phyloP scores from a whole-genome alignment of 2,113 vertebrate species.

The Agapornis roseicollis region DNA sequence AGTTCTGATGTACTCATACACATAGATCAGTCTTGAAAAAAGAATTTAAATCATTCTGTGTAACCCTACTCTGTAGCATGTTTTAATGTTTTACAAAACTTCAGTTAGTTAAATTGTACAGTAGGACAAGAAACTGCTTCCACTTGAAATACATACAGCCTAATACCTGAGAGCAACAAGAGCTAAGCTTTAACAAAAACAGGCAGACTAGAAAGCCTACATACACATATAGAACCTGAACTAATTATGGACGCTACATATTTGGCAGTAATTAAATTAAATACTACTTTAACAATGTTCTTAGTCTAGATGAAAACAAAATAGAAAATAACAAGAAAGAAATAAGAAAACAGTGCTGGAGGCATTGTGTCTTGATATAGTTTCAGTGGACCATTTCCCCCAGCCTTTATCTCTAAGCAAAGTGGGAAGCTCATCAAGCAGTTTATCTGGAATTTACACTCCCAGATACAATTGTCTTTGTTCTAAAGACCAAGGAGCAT shows the following conservation, averaged over 20 bases:
- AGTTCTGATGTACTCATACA: not conserved
- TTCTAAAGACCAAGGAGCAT: conserved; percentile 25
- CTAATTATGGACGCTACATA: not conserved
- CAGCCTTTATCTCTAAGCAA: not conserved
- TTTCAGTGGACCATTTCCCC: conserved; percentile 11
- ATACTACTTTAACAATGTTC: not conserved
- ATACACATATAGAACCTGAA: not conserved
- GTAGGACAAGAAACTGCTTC: conserved; percentile 6
- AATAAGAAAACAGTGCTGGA: not conserved
- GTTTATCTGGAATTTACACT: conserved; percentile 16
- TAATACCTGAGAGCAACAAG: not conserved
- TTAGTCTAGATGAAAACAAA: conserved; percentile 8
- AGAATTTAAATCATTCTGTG: not conserved
- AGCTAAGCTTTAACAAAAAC: not conserved
- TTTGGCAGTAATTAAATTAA: conserved; percentile 14
- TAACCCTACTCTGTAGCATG: not conserved
- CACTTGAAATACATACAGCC: not conserved
- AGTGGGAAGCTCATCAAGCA: conserved; percentile 15
- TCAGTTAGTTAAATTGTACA: not conserved
- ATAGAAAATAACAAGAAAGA: not conserved
- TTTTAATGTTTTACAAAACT: not conserved
- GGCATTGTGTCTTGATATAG: not conserved
- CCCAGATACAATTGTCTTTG: conserved; percentile 7
- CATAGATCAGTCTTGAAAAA: not conserved
- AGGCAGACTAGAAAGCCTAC: not conserved